phyloP scores from a whole-genome alignment of 1,140 invertebrate species.

The Ceratitis capitata region DNA sequence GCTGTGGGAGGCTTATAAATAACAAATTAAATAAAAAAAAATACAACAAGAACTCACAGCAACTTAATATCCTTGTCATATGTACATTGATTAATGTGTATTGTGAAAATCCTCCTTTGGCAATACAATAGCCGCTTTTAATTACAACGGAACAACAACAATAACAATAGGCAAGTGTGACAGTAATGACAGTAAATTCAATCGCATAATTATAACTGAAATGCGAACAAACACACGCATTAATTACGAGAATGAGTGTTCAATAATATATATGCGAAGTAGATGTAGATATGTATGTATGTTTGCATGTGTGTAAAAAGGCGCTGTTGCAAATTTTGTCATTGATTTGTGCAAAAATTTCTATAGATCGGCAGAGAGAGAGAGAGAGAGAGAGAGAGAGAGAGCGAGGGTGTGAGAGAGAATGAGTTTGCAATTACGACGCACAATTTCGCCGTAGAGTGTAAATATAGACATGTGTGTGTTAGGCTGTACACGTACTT shows the following conservation, averaged over 20 bases:
- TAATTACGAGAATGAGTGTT: no score
- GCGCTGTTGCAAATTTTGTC: constrained; percentile 9
- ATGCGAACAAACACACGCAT: neutral
- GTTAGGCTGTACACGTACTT: no score
- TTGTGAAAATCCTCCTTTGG: neutral
- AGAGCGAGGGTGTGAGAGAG: no score
- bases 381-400: no score
- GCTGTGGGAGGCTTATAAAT: neutral
- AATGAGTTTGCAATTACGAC: neutral
- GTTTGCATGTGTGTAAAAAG: neutral
- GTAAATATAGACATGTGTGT: neutral
- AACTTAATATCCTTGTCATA: constrained; percentile 22
- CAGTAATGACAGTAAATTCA: constrained; percentile 18
- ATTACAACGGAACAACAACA: constrained; percentile 2
- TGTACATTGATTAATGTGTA: constrained; percentile 1
- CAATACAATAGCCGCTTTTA: neutral
- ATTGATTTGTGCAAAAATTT: constrained; percentile 34
- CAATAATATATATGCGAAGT: neutral
- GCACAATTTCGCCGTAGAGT: neutral
- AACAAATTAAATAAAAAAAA: neutral
- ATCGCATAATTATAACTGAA: constrained; percentile 30
- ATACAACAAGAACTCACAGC: neutral
- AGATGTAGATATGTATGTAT: neutral
- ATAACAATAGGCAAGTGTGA: neutral
- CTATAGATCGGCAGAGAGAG: no score